Evolutionary conservation across 2,888 invertebrate genomes (phyloP).

Genomic region (Cheilosia vulpina): DNA sequence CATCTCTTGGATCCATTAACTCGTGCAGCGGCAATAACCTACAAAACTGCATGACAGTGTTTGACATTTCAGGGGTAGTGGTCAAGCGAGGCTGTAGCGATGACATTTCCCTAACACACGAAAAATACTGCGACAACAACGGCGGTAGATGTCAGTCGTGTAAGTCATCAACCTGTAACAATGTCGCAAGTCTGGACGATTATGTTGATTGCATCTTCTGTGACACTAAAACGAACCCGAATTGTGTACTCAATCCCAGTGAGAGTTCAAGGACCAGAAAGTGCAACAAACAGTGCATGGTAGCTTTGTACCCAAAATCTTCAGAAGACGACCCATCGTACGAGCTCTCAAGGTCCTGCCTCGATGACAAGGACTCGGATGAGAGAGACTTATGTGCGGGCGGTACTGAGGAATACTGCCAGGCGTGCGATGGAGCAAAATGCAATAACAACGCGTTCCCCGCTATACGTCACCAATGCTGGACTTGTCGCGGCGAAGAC

Average conservation of each 20-base stretch:
- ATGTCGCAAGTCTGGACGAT: slow-evolving; percentile 73
- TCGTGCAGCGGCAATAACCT: slow-evolving; percentile 78
- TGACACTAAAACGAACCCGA: slow-evolving; percentile 76
- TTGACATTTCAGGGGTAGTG: slow-evolving; percentile 76
- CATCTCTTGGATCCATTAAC: slow-evolving; percentile 13
- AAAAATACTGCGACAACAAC: slow-evolving; percentile 78
- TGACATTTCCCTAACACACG: slow-evolving; percentile 68
- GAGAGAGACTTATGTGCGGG: slow-evolving; percentile 77
- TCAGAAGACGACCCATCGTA: slow-evolving; percentile 77
- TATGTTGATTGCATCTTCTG: slow-evolving; percentile 80
- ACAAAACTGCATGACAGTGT: slow-evolving; percentile 80
- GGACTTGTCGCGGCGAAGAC: slow-evolving; percentile 74
- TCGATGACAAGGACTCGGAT: slow-evolving; percentile 79
- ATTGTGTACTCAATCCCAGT: slow-evolving; percentile 60
- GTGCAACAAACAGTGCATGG: slow-evolving; percentile 80
- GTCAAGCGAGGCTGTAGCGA: slow-evolving; percentile 80
- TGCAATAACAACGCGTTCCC: slow-evolving; percentile 79
- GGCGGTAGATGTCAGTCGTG: slow-evolving; percentile 77
- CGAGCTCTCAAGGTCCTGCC: slow-evolving; percentile 79
- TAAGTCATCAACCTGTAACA: slow-evolving; percentile 81
- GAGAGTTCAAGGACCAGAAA: slow-evolving; percentile 74
- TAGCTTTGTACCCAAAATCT: slow-evolving; percentile 79
- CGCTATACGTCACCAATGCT: slow-evolving; percentile 78
- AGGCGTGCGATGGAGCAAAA: slow-evolving; percentile 76
- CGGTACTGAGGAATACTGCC: slow-evolving; percentile 76